These are phyloP conservation scores for Sisyra nigra DNA, from an alignment of 2,888 invertebrate genomes.

Conservation along the genomic window DNA sequence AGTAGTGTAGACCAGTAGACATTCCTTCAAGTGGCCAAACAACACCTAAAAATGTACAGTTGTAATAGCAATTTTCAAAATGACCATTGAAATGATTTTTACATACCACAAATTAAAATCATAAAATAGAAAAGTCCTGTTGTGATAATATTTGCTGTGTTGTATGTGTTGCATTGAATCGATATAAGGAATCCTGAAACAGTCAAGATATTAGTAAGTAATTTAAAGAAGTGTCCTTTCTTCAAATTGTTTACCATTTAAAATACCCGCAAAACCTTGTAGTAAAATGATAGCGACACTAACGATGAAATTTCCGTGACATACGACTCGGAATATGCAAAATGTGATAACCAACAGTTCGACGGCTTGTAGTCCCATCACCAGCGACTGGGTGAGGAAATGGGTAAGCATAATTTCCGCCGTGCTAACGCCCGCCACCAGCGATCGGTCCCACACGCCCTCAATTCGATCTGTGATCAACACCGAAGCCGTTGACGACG, in stretches of 20 bases:
- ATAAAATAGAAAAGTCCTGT: constrained; percentile 84
- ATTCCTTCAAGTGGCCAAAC: constrained; percentile 58
- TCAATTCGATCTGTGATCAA: constrained; percentile 67
- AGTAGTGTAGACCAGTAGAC: constrained; percentile 25
- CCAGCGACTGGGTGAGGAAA: constrained; percentile 51
- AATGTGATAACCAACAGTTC: constrained; percentile 45
- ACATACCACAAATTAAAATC: constrained; percentile 69
- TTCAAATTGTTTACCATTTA: constrained; percentile 38
- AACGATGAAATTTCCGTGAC: constrained; percentile 40
- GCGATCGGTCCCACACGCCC: constrained; percentile 74
- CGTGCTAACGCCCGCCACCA: constrained; percentile 71
- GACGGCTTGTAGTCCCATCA: constrained; percentile 54
- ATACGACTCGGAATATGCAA: constrained; percentile 40
- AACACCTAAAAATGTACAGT: constrained; percentile 25
- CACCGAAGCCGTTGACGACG: constrained; percentile 61
- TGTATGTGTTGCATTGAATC: constrained; percentile 59
- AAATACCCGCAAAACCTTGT: constrained; percentile 71
- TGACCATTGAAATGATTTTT: neutral
- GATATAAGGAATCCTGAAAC: constrained; percentile 58
- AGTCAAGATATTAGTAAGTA: no score
- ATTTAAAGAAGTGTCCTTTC: no score
- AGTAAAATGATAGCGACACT: constrained; percentile 48
- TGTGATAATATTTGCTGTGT: constrained; percentile 67
- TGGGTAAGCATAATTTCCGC: constrained; percentile 70
- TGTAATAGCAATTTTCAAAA: no score